Evolutionary conservation across 2,888 invertebrate species (phyloP).

Genomic region (Cataglyphis cursor): DNA sequence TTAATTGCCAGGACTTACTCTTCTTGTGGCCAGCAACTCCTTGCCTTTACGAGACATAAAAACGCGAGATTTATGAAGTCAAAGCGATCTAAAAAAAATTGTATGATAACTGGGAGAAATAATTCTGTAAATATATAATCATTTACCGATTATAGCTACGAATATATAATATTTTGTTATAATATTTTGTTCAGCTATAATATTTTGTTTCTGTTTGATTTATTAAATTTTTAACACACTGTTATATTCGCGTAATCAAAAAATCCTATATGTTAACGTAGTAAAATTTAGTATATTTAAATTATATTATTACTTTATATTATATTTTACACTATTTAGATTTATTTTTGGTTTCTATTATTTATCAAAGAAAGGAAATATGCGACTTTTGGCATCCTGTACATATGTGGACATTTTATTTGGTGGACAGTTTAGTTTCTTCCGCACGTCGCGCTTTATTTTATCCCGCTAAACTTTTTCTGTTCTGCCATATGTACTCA

Average conservation of each 20-base stretch:
- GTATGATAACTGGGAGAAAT: background rate
- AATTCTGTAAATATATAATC: background rate
- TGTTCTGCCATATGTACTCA: background rate
- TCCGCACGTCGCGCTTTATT: constrained; percentile 1
- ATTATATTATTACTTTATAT: background rate
- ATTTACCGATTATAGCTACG: background rate
- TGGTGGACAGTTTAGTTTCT: background rate
- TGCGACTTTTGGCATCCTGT: background rate
- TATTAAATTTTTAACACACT: background rate
- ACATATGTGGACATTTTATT: constrained; percentile 9
- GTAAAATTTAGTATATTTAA: background rate
- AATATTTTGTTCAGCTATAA: background rate
- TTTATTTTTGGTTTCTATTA: background rate
- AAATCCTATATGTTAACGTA: background rate
- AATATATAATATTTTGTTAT: background rate
- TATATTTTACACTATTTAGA: background rate
- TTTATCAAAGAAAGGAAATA: background rate
- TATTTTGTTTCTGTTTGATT: background rate
- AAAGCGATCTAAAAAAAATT: background rate
- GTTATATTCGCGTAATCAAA: background rate
- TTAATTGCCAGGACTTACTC: constrained; percentile 9
- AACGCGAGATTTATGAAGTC: background rate
- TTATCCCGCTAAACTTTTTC: constrained; percentile 34
- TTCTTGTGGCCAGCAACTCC: background rate
- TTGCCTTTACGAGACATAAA: background rate